Conservation (phyloP, 1,140 invertebrate species). For the Atopsyche davidsoni region DNA sequence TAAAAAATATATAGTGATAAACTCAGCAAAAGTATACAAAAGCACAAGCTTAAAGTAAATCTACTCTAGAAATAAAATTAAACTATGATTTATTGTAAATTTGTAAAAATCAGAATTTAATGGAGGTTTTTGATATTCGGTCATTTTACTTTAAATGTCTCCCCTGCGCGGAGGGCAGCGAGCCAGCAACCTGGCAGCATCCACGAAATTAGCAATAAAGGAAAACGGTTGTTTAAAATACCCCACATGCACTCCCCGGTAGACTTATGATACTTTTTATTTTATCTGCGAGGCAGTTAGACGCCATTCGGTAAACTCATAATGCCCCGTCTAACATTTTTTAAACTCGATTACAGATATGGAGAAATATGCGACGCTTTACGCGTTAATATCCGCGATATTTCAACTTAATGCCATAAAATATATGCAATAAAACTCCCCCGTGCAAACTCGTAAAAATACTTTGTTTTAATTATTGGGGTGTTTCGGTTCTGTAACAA, state of each 20-base stretch:
- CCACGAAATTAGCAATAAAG: conserved; percentile 31
- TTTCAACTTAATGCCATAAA: conserved; percentile 27
- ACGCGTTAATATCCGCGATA: conserved; percentile 24
- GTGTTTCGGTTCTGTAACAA: too few species aligned
- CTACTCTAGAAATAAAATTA: too few species aligned
- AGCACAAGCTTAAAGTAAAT: too few species aligned
- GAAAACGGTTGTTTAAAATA: conserved; percentile 31
- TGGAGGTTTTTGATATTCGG: too few species aligned
- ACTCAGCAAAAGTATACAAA: too few species aligned
- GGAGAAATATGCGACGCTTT: conserved; percentile 16
- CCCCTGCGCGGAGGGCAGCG: too few species aligned
- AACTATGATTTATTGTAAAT: too few species aligned
- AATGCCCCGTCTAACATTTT: conserved; percentile 21
- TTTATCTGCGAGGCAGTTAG: conserved; percentile 29
- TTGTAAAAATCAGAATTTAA: too few species aligned
- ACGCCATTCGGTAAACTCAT: conserved; percentile 26
- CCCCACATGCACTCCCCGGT: conserved; percentile 27
- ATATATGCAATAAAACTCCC: too few species aligned
- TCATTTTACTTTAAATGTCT: too few species aligned
- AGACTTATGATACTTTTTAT: conserved; percentile 30
- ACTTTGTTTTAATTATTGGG: conserved; percentile 16
- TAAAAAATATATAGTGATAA: too few species aligned
- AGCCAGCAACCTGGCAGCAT: too few species aligned
- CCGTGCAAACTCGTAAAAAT: conserved; percentile 14
- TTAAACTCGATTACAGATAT: conserved; percentile 27